Conservation (phyloP, 2,113 vertebrate genomes). For the Cavia aperea region DNA sequence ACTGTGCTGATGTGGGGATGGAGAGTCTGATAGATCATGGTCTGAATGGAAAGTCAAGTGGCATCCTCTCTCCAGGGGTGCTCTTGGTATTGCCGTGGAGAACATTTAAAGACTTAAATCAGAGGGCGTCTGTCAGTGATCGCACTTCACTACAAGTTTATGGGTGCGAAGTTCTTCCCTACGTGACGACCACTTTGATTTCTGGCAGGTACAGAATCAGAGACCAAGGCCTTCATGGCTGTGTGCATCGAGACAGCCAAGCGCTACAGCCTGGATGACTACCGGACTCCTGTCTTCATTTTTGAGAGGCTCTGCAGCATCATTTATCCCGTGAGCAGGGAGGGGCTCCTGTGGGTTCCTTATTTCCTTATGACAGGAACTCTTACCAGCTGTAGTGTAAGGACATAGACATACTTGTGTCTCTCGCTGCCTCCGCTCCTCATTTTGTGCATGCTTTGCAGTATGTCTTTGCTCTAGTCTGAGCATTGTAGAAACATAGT, state of each 20-base stretch:
- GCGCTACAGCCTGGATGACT: slow-evolving; percentile 95
- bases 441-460: accelerated
- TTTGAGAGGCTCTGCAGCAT: slow-evolving; percentile 99
- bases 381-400: too few species aligned
- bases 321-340: slow-evolving; percentile 91
- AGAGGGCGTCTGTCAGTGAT: background rate
- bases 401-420: background rate
- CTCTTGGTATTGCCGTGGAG: background rate
- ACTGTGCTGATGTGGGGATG: background rate
- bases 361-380: background rate
- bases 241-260: slow-evolving; percentile 99
- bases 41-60: background rate
- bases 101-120: background rate
- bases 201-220: slow-evolving; percentile 91
- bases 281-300: slow-evolving; percentile 98
- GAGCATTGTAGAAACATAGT: background rate
- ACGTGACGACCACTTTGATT: slow-evolving; percentile 3
- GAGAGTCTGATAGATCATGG: background rate
- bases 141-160: background rate
- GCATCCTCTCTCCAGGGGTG: background rate
- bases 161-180: background rate
- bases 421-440: too few species aligned
- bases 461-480: background rate
- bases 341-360: background rate
- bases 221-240: slow-evolving; percentile 99